Percentiles rank a stretch among this genome's conserved stretches.
Conservation (phyloP, 2,113 vertebrate species). For the Zosterops lateralis region DNA sequence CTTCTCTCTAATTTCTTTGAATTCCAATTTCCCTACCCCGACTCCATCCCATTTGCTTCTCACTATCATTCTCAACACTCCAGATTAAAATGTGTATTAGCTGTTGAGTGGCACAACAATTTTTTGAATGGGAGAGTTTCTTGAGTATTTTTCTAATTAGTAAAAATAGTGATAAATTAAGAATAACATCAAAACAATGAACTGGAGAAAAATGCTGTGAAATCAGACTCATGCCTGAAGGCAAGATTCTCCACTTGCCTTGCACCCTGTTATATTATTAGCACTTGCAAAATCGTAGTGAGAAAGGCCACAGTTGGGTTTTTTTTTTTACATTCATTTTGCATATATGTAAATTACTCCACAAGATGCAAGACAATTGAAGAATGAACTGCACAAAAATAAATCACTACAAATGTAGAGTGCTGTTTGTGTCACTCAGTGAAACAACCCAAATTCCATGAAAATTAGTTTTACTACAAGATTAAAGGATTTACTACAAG, state of each 20-base stretch:
- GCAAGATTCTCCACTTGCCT: neutral
- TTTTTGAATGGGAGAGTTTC: neutral
- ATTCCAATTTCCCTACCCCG: neutral
- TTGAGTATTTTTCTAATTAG: neutral
- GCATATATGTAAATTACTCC: conserved; percentile 23
- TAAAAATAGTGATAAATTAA: neutral
- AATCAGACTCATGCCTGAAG: neutral
- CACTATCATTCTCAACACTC: neutral
- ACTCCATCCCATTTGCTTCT: neutral
- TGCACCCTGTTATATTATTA: neutral
- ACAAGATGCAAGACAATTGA: neutral
- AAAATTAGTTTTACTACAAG: neutral
- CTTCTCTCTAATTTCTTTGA: neutral
- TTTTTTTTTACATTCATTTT: neutral
- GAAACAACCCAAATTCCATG: neutral
- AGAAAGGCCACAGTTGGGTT: neutral
- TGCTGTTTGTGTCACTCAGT: neutral
- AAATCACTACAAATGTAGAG: neutral
- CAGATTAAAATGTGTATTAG: neutral
- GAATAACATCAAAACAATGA: neutral
- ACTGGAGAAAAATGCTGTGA: neutral
- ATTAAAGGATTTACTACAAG: neutral
- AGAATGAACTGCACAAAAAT: neutral
- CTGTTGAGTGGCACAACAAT: neutral
- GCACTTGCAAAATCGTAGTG: neutral